These are phyloP conservation scores for Heliconius nattereri DNA, from an alignment of 1,140 invertebrate species.

Conservation along the genomic window DNA sequence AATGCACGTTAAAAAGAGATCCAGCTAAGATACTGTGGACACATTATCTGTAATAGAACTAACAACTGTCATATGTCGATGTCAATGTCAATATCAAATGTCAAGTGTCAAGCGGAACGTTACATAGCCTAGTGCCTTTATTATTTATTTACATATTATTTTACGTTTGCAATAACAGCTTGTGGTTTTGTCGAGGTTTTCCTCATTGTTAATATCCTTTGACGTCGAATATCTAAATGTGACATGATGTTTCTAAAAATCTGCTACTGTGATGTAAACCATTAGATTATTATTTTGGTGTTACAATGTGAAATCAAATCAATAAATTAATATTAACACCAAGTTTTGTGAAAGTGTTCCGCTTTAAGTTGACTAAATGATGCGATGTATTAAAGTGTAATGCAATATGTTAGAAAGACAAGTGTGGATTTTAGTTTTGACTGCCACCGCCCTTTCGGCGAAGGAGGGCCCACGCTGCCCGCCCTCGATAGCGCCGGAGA, in stretches of 20 bases:
- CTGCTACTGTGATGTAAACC: not conserved
- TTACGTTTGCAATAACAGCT: slow-evolving; percentile 3
- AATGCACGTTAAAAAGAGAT: too few species aligned
- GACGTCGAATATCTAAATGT: not conserved
- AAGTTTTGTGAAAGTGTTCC: slow-evolving; percentile 5
- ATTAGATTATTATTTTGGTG: not conserved
- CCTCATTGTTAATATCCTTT: not conserved
- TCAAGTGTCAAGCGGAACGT: not conserved
- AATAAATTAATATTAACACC: not conserved
- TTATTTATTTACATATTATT: slow-evolving; percentile 7
- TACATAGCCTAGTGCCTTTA: not conserved
- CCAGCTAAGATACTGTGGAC: too few species aligned
- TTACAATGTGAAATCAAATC: not conserved
- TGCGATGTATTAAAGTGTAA: not conserved
- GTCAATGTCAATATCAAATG: not conserved
- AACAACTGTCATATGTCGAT: not conserved
- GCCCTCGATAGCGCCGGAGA: not conserved
- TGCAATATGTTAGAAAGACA: slow-evolving; percentile 21
- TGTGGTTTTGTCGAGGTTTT: slow-evolving; percentile 2
- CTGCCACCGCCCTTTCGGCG: not conserved
- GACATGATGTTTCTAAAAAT: not conserved
- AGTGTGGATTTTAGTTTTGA: slow-evolving; percentile 8
- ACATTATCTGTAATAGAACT: not conserved
- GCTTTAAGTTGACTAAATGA: not conserved
- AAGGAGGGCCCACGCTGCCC: slow-evolving; percentile 18